Conservation (phyloP, 2,888 invertebrate species). For the Zonitis immaculata region DNA sequence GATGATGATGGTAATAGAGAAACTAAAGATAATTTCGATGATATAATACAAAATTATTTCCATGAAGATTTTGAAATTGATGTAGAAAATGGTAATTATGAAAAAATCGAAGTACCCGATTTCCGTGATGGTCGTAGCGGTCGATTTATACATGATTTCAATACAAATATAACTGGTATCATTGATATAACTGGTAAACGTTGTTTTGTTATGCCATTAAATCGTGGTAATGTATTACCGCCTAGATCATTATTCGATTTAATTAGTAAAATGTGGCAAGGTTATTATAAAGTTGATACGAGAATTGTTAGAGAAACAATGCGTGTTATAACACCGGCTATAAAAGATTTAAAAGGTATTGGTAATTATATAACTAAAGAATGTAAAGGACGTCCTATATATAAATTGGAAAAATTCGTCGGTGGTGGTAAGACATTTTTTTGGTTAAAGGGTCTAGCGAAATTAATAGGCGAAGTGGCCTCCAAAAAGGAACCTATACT, state of each 20-base stretch:
- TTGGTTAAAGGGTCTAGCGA: too few relatives aligned
- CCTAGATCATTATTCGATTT: constrained; percentile 78
- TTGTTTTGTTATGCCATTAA: constrained; percentile 89
- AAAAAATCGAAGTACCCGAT: constrained; percentile 82
- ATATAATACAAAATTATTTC: constrained; percentile 51
- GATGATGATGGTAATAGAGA: constrained; percentile 4
- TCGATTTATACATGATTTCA: constrained; percentile 90
- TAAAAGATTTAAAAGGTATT: constrained; percentile 59
- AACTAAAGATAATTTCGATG: constrained; percentile 11
- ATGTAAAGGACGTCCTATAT: constrained; percentile 67
- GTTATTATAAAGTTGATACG: constrained; percentile 79
- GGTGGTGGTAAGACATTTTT: constrained; percentile 55
- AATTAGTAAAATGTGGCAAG: constrained; percentile 71
- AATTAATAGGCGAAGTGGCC: not conserved
- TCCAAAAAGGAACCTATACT: too few relatives aligned
- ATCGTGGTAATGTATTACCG: constrained; percentile 69
- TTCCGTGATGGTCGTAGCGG: constrained; percentile 77
- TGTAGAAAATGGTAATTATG: constrained; percentile 64
- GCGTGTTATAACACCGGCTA: constrained; percentile 67
- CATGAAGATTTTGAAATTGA: constrained; percentile 80
- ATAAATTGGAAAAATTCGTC: constrained; percentile 65
- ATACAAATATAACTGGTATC: constrained; percentile 61
- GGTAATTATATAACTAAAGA: constrained; percentile 68
- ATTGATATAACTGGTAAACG: constrained; percentile 50
- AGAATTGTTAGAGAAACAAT: constrained; percentile 70